Evolutionary conservation across 2,797 vertebrate genomes (phyloP).

Genomic region (Paedocypris micromegethes): DNA sequence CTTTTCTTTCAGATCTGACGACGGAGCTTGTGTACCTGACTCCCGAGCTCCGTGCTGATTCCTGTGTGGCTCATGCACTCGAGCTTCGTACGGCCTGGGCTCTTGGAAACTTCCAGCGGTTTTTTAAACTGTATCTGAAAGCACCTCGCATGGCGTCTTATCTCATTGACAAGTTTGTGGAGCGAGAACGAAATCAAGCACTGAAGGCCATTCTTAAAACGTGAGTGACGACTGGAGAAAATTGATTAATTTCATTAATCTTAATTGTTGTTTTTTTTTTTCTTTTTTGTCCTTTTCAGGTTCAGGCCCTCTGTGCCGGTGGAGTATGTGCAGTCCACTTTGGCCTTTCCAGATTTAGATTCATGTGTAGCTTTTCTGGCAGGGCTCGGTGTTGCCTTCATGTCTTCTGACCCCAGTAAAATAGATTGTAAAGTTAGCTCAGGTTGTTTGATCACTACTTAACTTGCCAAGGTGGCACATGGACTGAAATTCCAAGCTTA

Average conservation of each 20-base stretch:
- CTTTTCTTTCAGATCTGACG: conserved; percentile 73
- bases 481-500: background rate
- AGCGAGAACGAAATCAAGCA: conserved; percentile 82
- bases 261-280: conserved; percentile 9
- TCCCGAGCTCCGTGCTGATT: conserved; percentile 73
- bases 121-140: conserved; percentile 80
- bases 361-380: conserved; percentile 85
- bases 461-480: conserved; percentile 25
- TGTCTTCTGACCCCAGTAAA: conserved; percentile 75
- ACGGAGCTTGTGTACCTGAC: conserved; percentile 87
- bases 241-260: background rate
- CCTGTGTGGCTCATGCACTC: conserved; percentile 79
- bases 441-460: conserved; percentile 76
- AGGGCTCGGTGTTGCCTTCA: conserved; percentile 77
- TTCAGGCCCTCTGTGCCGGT: conserved; percentile 76
- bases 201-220: conserved; percentile 91
- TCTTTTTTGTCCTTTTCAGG: conserved; percentile 55
- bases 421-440: conserved; percentile 91
- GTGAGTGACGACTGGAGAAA: conserved; percentile 64
- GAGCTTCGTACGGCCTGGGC: conserved; percentile 85
- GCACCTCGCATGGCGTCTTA: conserved; percentile 88
- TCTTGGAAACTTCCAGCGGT: conserved; percentile 82
- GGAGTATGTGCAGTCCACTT: conserved; percentile 83
- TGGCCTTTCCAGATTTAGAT: conserved; percentile 85
- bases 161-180: conserved; percentile 92